Percentiles rank a stretch among this genome's conserved stretches.
Evolutionary conservation across 2,113 vertebrate species (phyloP).

Genomic region (Struthio camelus): DNA sequence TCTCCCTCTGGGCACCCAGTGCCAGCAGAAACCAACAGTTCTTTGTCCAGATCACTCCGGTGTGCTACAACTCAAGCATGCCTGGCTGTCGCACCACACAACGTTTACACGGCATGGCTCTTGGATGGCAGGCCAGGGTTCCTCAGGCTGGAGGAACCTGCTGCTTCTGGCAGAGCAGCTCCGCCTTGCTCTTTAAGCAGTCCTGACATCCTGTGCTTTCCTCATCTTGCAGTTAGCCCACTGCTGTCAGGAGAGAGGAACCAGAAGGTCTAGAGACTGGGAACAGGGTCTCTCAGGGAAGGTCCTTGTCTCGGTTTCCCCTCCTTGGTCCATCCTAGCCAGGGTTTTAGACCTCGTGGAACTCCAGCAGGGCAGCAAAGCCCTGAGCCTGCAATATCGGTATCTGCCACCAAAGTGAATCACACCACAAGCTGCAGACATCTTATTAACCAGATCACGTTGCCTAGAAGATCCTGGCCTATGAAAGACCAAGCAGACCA

Average conservation of each 20-base stretch:
- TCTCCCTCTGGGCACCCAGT: neutral
- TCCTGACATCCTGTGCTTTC: neutral
- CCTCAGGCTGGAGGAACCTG: neutral
- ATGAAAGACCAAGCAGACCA: neutral
- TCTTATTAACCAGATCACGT: neutral
- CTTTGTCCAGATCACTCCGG: neutral
- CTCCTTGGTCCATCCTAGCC: neutral
- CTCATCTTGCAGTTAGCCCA: neutral
- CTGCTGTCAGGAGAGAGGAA: neutral
- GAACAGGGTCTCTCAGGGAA: neutral
- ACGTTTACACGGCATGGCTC: accelerated
- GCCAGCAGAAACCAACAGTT: neutral
- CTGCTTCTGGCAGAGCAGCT: neutral
- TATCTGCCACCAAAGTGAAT: neutral
- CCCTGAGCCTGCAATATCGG: neutral
- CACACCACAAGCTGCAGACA: neutral
- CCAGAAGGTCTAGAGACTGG: neutral
- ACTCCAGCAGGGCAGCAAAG: neutral
- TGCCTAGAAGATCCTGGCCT: neutral
- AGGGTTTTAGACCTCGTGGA: neutral
- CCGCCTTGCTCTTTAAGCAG: neutral
- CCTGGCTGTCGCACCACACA: neutral
- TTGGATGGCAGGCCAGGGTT: neutral
- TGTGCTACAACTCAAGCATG: neutral
- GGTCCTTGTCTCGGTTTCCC: neutral